Evolutionary conservation across 1,140 invertebrate genomes (phyloP), one percentile per base, ranked within the genome.

Genomic region (Diabrotica undecimpunctata): DNA sequence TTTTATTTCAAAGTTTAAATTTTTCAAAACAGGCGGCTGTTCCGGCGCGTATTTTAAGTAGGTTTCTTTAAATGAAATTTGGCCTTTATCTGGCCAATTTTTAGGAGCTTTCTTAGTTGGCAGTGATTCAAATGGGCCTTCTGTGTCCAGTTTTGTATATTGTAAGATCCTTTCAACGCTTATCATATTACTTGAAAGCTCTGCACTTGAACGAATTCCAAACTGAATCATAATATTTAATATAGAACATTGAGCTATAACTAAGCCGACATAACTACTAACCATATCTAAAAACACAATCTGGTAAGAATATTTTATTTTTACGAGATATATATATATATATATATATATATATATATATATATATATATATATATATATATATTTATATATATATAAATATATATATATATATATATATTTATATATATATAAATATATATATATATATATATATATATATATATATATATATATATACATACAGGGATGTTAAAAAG

Each of bases 191-290:
- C 87, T 90, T 70, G 88, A 86, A 36, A 91, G 78, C 75, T 91
- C 88, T 2, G 88, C 87, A 10, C 87, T 88, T 73, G 94, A 90
- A 59, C 88, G 81, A 63, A 95, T 87, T 5, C 90, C 91, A 84
- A 90, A 92, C 80, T 95, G 92, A 58, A 96, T 85, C 82, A 90
- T 88, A 0, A 91, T 90, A 6, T 88, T 90, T 53, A 96, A 75
- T 1, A 87, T 85, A 70, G 95, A 83, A 0, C 89, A 86, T 75
- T 95, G 94, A 0, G 92, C 91, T 62, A 97, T 89, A 0, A 90
- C 90, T n/a, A 97, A 77, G 7, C 94, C 94, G 13, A 94, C 91
- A 53, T 84, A 80, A 9, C 86, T 87, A 5, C 85, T 83, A 53
- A 76, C 72, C 5, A 71, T 73, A 6, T 76, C 56, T 39, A n/a